These are phyloP conservation scores for Rhyzopertha dominica DNA, from an alignment of 1,140 invertebrate genomes.

Conservation along the genomic window DNA sequence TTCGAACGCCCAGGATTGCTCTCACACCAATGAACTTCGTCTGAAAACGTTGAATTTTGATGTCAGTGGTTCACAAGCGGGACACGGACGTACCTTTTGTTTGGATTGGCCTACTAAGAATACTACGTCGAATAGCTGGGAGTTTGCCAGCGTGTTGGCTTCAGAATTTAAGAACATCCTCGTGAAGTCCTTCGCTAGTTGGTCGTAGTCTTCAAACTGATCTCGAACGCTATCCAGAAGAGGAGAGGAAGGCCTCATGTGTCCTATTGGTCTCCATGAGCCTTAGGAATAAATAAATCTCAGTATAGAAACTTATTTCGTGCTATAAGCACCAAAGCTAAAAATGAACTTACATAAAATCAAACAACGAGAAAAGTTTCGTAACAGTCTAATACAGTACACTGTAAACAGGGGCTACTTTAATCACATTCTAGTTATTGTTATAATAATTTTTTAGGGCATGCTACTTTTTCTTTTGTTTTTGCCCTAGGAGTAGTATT, in stretches of 20 bases:
- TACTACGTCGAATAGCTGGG: slow-evolving; percentile 82
- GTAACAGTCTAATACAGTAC: no score
- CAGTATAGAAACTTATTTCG: no score
- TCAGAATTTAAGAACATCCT: slow-evolving; percentile 79
- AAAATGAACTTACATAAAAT: no score
- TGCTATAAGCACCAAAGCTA: no score
- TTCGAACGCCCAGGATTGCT: slow-evolving; percentile 85
- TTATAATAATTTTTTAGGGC: no score
- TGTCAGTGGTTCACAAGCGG: background rate
- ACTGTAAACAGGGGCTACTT: no score
- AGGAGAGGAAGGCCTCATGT: slow-evolving; percentile 90
- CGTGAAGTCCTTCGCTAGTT: slow-evolving; percentile 88
- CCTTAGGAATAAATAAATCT: slow-evolving; percentile 46
- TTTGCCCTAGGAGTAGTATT: no score
- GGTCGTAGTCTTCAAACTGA: slow-evolving; percentile 91
- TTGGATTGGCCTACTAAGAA: slow-evolving; percentile 88
- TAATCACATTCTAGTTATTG: no score
- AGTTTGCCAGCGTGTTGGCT: slow-evolving; percentile 63
- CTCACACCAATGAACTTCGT: slow-evolving; percentile 77
- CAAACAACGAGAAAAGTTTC: no score
- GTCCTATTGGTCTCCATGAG: slow-evolving; percentile 91
- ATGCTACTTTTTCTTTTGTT: no score
- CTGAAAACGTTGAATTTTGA: slow-evolving; percentile 17
- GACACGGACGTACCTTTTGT: slow-evolving; percentile 73
- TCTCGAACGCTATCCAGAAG: slow-evolving; percentile 86